Conservation (phyloP, 92 coral and sea anemone genomes). For the Porites cylindrica region DNA sequence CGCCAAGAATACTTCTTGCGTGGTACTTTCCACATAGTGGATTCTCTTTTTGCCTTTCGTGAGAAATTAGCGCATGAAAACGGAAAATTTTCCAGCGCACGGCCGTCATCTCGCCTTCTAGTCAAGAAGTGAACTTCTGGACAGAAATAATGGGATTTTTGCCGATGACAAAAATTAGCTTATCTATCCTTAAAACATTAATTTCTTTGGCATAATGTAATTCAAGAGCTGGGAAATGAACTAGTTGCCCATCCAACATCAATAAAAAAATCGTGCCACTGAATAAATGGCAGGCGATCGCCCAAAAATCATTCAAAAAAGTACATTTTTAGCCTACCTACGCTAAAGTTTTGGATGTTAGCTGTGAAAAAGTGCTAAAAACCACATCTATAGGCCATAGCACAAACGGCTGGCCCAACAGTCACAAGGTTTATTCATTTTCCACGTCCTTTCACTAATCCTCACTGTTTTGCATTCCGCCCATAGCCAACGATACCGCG, state of each 20-base stretch:
- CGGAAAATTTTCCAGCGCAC: conserved; percentile 64
- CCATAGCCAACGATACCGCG: no score
- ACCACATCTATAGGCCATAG: not conserved
- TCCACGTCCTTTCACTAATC: not conserved
- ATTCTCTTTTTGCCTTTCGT: conserved; percentile 32
- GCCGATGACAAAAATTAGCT: conserved; percentile 54
- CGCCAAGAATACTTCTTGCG: conserved; percentile 17
- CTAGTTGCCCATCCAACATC: not conserved
- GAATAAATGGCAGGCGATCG: conserved; percentile 44
- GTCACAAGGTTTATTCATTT: not conserved
- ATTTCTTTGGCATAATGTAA: conserved; percentile 55
- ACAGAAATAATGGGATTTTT: conserved; percentile 44
- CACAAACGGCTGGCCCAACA: not conserved
- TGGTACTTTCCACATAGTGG: conserved; percentile 58
- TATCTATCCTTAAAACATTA: conserved; percentile 30
- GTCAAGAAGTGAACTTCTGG: conserved; percentile 40
- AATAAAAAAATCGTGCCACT: not conserved
- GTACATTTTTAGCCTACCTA: conserved; percentile 61
- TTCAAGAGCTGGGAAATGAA: conserved; percentile 55
- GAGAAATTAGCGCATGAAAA: conserved; percentile 37
- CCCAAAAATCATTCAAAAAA: conserved; percentile 46
- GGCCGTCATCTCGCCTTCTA: conserved; percentile 71
- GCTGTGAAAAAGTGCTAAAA: conserved; percentile 15
- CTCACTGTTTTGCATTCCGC: no score
- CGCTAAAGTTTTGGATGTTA: conserved; percentile 48